Evolutionary conservation across 2,888 invertebrate species (phyloP), one percentile per base, ranked within the genome.

Genomic region (Hyalella azteca): DNA sequence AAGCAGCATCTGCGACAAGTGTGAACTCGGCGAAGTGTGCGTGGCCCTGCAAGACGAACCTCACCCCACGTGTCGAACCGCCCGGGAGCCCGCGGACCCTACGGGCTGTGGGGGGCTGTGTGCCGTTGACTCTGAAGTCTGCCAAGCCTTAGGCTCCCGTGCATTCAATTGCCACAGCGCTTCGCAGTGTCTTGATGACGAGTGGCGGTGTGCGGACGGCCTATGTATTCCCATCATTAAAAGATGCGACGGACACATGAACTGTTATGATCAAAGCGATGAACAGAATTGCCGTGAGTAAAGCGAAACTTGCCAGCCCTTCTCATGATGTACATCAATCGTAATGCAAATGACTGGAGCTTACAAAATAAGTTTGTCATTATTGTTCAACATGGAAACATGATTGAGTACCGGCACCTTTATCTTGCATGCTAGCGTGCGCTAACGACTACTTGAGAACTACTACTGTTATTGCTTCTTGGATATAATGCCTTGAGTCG

Each of bases 231-330:
- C 91, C 0, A 87, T 89, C 49, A 89, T 88, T 40, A 91, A 92
- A 81, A 90, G 91, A 45, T 94, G 94, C 87, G 92, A 94, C 87
- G 93, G 93, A 19, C 89, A 91, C 79, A 90, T 93, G 86, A 92
- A 94, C 87, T 94, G 94, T 88, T 92, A 92, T 85, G 93, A 93
- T 87, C 90, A 91, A 87, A 91, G 92, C 26, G 93, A 94, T 87
- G 93, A 94, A 89, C 89, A 90, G 86, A 90, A 92, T 87, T 94
- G 93, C 87, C 91, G 93, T 93, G 89, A 89, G 89, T 87, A 59
- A 22, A 75, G 36, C n/a, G n/a, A n/a, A n/a, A n/a, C n/a, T n/a
- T n/a, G n/a, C n/a, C n/a, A n/a, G n/a, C n/a, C n/a, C n/a, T n/a
- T n/a, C n/a, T n/a, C n/a, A n/a, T n/a, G n/a, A n/a, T n/a, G n/a